Base-by-base conservation (phyloP, 2,113 vertebrate species). In the Mormyrus lacerda region DNA sequence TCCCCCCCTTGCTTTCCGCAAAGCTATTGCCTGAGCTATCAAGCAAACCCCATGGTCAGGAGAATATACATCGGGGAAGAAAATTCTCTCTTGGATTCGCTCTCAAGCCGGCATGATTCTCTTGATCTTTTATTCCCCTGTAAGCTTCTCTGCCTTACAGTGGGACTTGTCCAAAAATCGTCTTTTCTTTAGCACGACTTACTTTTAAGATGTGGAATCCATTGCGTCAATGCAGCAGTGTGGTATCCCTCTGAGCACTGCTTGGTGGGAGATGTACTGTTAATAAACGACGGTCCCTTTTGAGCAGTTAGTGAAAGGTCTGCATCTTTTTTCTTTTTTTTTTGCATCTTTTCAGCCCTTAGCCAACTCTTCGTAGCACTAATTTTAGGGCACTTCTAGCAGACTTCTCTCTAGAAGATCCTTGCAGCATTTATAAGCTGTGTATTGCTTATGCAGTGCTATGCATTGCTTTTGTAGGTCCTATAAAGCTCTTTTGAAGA, bases 51-150 rank as follows among this genome's bases (percentile, higher is more conserved):
- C 53, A 51, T 83, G 48, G 48, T 89, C 50, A 55, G 76, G 31
- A 89, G 88, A 79, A 83, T 61, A 55, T 45, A 31, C 73, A 24
- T 39, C 15, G 50, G n/a, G 39, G 48, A 88, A 79, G 88, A 65
- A 88, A 88, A 73, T 79, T 79, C 88, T 31, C 69, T 27, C 31
- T 88, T 39, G 47, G 61, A 50, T 73, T 55, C 42, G 39, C 69
- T 87, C 58, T 44, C 19, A 48, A 21, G 27, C 87, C 61, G n/a
- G n/a, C 87, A 48, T 73, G 87, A 73, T 50, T 5, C n/a, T 17
- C 58, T 88, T 65, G 6, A 19, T 76, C 53, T 73, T 88, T 45
- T 88, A 31, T 50, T 39, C 42, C 58, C 73, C 58, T 31, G 61
- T 58, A 73, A 73, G 87, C 48, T 76, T 48, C 53, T 87, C 27